Evolutionary conservation across 2,113 vertebrate species (phyloP).

Genomic region (Hassar affinis): DNA sequence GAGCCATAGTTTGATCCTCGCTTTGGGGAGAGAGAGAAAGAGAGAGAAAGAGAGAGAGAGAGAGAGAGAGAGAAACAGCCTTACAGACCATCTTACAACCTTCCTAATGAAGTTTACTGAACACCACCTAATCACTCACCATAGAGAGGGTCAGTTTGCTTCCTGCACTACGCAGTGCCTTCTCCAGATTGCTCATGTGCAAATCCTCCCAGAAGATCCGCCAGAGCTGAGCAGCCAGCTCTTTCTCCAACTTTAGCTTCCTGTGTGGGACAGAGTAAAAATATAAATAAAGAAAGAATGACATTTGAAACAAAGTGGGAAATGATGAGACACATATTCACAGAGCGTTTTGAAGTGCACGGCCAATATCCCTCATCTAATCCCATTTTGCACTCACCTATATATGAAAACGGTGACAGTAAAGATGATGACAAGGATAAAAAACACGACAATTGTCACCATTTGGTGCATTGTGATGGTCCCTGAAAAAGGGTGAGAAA

Average conservation of each 20-base stretch:
- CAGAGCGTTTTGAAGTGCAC: not conserved
- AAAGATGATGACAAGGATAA: conserved; percentile 78
- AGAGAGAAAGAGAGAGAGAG: conserved; percentile 23
- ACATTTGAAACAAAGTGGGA: not conserved
- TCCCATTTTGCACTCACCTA: conserved; percentile 71
- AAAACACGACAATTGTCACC: conserved; percentile 80
- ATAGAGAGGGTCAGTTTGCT: conserved; percentile 87
- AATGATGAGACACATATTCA: not conserved
- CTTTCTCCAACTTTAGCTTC: conserved; percentile 89
- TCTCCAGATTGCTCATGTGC: conserved; percentile 83
- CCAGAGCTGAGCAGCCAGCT: conserved; percentile 88
- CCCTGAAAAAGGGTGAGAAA: conserved; percentile 68
- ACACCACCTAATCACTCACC: conserved; percentile 59
- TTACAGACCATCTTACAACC: not conserved
- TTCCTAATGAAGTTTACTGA: not conserved
- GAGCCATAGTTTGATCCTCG: conserved; percentile 89
- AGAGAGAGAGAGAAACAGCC: conserved; percentile 22
- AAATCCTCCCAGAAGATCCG: conserved; percentile 85
- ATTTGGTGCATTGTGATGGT: conserved; percentile 82
- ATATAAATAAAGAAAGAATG: not conserved
- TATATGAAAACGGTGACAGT: conserved; percentile 83
- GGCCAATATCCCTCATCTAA: not conserved
- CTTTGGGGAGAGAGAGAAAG: conserved; percentile 60
- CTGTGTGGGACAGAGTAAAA: conserved; percentile 50
- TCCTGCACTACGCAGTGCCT: conserved; percentile 77